Conservation (phyloP, 2,797 vertebrate genomes). For the Notoglanidium macrostoma region DNA sequence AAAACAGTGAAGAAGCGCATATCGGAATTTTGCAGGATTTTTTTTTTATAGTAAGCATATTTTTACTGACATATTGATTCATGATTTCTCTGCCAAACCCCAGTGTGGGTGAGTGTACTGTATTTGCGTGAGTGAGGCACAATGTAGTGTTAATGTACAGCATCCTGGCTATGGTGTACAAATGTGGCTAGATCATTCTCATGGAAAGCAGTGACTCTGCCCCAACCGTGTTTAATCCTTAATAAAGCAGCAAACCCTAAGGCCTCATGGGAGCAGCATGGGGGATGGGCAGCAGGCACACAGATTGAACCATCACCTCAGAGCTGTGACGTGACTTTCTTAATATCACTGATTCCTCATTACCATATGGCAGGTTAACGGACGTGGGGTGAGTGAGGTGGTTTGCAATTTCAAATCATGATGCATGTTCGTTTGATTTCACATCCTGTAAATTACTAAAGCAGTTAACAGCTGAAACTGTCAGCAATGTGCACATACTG, state of each 20-base stretch:
- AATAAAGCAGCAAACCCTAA: constrained; percentile 33
- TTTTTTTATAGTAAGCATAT: background rate
- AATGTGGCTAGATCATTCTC: constrained; percentile 1
- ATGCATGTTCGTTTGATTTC: background rate
- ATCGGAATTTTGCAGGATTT: background rate
- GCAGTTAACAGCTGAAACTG: background rate
- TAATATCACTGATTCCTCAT: constrained; percentile 1
- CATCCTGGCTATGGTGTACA: background rate
- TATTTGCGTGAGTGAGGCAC: background rate
- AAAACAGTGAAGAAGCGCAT: background rate
- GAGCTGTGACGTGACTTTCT: background rate
- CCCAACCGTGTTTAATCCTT: constrained; percentile 20
- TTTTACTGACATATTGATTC: too few relatives aligned
- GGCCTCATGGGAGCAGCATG: constrained; percentile 27
- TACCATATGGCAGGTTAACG: background rate
- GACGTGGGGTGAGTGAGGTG: background rate
- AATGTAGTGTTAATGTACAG: constrained; percentile 11
- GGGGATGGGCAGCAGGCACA: constrained; percentile 25
- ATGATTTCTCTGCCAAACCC: too few relatives aligned
- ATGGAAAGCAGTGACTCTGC: background rate
- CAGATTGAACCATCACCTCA: constrained; percentile 35
- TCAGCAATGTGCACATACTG: background rate
- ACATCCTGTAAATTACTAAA: background rate
- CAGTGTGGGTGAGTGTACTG: too few relatives aligned
- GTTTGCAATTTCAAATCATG: constrained; percentile 4